phyloP scores from a whole-genome alignment of 2,797 vertebrate species.

The Glossophaga mutica region DNA sequence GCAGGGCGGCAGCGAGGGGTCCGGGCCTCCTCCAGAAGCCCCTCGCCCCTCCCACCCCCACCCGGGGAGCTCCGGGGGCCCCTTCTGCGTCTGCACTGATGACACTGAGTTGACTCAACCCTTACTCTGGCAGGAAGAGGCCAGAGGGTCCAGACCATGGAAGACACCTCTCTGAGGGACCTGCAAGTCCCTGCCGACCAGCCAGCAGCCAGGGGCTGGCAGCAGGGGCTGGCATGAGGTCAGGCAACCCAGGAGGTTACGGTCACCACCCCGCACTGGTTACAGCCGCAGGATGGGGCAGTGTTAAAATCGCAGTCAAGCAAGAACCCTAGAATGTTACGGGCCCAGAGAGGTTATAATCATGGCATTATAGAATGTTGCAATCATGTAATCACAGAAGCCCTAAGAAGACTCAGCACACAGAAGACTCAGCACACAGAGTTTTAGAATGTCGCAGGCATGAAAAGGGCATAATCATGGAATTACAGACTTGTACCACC shows the following conservation, averaged over 20 bases:
- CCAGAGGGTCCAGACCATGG: background rate
- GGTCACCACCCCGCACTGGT: accelerated
- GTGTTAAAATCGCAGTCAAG: background rate
- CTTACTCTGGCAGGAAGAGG: background rate
- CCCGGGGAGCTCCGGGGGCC: background rate
- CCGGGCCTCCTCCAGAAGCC: background rate
- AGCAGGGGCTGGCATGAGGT: background rate
- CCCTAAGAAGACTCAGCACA: background rate
- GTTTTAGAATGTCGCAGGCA: background rate
- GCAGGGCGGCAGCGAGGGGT: background rate
- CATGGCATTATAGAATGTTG: slow-evolving; percentile 47
- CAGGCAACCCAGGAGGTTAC: background rate
- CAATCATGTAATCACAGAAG: slow-evolving; percentile 45
- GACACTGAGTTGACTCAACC: background rate
- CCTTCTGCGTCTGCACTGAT: background rate
- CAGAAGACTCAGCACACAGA: background rate
- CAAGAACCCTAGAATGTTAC: background rate
- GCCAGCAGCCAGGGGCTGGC: background rate
- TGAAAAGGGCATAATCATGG: slow-evolving; percentile 38
- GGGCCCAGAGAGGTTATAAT: slow-evolving; percentile 56
- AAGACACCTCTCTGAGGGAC: background rate
- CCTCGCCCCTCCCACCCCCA: no score
- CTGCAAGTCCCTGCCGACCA: background rate
- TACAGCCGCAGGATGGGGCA: background rate
- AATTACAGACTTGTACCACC: slow-evolving; percentile 32